Conservation (phyloP, 2,888 invertebrate species). For the Parnassius smintheus region DNA sequence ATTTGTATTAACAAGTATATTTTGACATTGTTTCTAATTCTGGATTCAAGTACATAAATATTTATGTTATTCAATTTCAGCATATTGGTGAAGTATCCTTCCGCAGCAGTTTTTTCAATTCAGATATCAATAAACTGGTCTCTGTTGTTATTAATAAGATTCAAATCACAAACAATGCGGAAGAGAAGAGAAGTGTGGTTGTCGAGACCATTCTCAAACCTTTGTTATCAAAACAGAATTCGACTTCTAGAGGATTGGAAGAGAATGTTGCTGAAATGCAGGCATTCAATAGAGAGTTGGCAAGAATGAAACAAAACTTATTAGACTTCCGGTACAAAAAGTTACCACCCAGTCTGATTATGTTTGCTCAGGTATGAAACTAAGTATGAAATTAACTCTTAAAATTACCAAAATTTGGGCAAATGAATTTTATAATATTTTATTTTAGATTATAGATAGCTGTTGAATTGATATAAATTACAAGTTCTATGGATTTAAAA, state of each 20-base stretch:
- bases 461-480: too few species aligned
- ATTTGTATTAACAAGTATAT: too few species aligned
- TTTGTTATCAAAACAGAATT: slow-evolving; percentile 71
- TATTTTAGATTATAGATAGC: too few species aligned
- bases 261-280: slow-evolving; percentile 34
- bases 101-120: slow-evolving; percentile 93
- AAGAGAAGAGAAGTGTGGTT: slow-evolving; percentile 65
- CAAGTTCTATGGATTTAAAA: too few species aligned
- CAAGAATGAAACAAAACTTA: slow-evolving; percentile 47
- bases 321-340: slow-evolving; percentile 88
- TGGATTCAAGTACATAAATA: neutral
- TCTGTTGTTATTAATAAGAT: slow-evolving; percentile 91
- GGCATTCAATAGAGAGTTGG: slow-evolving; percentile 43
- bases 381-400: too few species aligned
- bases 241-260: slow-evolving; percentile 42
- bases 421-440: too few species aligned
- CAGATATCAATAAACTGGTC: slow-evolving; percentile 91
- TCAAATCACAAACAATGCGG: slow-evolving; percentile 89
- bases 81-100: slow-evolving; percentile 92
- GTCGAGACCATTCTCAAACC: slow-evolving; percentile 76
- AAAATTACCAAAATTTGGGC: too few species aligned
- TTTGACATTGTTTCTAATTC: too few species aligned
- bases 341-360: slow-evolving; percentile 89
- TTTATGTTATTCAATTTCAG: slow-evolving; percentile 64
- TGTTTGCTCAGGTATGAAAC: slow-evolving; percentile 87